Percentiles rank a stretch among this genome's conserved stretches.
Evolutionary conservation across 2,113 vertebrate species (phyloP).

Genomic region (Nesogale talazaci): DNA sequence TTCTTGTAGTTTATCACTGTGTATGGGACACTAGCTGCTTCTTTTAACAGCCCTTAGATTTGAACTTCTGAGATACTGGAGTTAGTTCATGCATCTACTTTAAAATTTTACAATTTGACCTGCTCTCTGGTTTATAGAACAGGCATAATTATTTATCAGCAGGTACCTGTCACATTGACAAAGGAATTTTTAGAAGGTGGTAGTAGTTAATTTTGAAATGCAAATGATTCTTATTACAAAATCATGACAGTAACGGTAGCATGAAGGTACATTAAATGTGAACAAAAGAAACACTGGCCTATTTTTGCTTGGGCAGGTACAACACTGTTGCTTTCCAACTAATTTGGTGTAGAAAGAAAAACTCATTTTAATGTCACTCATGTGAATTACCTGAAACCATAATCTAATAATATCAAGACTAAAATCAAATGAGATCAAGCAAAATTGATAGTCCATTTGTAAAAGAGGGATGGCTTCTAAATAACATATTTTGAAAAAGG

Average conservation of each 20-base stretch:
- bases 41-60: constrained; percentile 52
- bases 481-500: not conserved
- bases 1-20: constrained; percentile 43
- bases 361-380: constrained; percentile 26
- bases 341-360: constrained; percentile 32
- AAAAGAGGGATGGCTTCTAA: not conserved
- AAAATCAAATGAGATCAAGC: constrained; percentile 24
- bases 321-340: not conserved
- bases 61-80: constrained; percentile 41
- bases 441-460: constrained; percentile 9
- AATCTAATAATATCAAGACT: constrained; percentile 45
- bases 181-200: constrained; percentile 46
- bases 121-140: constrained; percentile 40
- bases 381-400: not conserved
- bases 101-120: constrained; percentile 62
- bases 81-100: constrained; percentile 59
- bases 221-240: constrained; percentile 27
- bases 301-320: constrained; percentile 29
- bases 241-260: not conserved
- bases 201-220: constrained; percentile 60
- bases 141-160: constrained; percentile 23
- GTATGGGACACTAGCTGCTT: constrained; percentile 9
- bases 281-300: not conserved
- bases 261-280: not conserved
- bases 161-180: constrained; percentile 31